Percentiles rank a stretch among this genome's conserved stretches.
Conservation (phyloP, 1,140 invertebrate species). For the Drosophila ananassae region DNA sequence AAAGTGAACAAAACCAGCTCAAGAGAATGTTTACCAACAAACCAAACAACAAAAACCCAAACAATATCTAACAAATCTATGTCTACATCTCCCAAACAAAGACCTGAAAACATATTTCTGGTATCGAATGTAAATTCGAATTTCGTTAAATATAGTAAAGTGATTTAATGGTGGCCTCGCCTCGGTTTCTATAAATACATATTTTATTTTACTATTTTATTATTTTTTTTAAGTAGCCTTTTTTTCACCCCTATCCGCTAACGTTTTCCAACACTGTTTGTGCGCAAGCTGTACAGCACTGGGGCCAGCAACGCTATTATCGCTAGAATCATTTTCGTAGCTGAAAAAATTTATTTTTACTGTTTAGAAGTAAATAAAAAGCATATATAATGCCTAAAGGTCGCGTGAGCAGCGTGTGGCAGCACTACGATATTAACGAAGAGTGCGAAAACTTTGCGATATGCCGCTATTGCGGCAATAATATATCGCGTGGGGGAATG, state of each 20-base stretch:
- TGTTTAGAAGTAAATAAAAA: background rate
- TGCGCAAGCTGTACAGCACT: constrained; percentile 10
- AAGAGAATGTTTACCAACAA: background rate
- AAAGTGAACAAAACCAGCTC: background rate
- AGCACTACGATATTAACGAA: constrained; percentile 72
- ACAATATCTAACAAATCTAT: background rate
- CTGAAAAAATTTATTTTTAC: constrained; percentile 38
- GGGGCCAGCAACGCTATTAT: constrained; percentile 61
- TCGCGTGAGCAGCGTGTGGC: constrained; percentile 70
- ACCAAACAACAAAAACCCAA: background rate
- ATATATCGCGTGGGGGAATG: constrained; percentile 77
- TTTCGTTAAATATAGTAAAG: background rate
- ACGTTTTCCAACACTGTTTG: constrained; percentile 46
- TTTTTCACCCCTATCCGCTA: constrained; percentile 29
- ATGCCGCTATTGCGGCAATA: constrained; percentile 72
- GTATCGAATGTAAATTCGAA: background rate
- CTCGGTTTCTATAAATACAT: constrained; percentile 3
- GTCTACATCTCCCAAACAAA: too few relatives aligned
- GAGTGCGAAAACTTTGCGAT: constrained; percentile 73
- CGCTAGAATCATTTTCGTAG: constrained; percentile 49
- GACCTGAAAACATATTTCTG: too few relatives aligned
- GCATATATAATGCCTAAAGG: constrained; percentile 59
- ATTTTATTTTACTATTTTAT: constrained; percentile 1
- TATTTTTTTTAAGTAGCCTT: constrained; percentile 13
- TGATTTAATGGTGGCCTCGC: background rate